A percentile compares a stretch with the other conserved stretches of the same genome.
These are phyloP conservation scores for Acromyrmex charruanus DNA, from an alignment of 1,140 invertebrate species.

Conservation along the genomic window DNA sequence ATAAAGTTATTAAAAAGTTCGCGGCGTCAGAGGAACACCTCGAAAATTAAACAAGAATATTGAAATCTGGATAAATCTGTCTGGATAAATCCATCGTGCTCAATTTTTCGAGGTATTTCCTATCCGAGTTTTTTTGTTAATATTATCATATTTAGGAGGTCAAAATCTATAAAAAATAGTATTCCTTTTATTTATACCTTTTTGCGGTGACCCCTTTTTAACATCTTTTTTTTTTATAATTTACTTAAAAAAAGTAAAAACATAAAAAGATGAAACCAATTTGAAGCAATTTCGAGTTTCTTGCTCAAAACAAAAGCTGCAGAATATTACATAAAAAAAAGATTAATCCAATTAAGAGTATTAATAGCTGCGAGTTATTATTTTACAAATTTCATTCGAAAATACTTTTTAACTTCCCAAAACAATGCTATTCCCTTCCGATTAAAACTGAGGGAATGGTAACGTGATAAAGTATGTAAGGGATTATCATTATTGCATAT, in stretches of 20 bases:
- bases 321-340: neutral
- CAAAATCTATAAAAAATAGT: no score
- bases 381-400: neutral
- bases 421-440: neutral
- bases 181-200: no score
- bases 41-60: no score
- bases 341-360: neutral
- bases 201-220: no score
- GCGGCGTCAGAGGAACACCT: no score
- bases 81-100: no score
- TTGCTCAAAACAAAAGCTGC: neutral
- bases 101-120: no score
- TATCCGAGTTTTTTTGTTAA: no score
- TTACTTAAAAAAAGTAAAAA: neutral
- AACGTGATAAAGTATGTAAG: neutral
- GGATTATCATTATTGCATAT: neutral
- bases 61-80: no score
- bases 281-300: neutral
- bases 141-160: no score
- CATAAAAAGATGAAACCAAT: neutral
- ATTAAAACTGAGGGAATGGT: neutral
- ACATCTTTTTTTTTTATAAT: neutral
- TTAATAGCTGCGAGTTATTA: neutral
- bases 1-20: no score
- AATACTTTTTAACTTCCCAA: neutral